Evolutionary conservation across 92 coral and sea anemone species (phyloP).

Genomic region (Porites lobata): DNA sequence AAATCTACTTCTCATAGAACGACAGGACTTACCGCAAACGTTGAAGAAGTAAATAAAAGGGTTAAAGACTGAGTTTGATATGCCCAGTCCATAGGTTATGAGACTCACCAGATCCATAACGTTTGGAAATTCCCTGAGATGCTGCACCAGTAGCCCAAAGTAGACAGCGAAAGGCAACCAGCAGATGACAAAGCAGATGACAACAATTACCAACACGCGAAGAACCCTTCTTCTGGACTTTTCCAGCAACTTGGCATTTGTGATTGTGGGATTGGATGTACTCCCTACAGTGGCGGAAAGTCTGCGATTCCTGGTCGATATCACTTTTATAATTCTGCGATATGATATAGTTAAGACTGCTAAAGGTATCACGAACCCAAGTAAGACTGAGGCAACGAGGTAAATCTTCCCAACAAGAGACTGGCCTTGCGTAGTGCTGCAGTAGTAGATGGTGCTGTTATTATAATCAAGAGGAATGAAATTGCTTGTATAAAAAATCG

Average conservation of each 20-base stretch:
- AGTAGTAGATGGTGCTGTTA: conserved; percentile 66
- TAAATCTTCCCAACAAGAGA: conserved; percentile 47
- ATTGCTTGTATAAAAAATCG: conserved; percentile 54
- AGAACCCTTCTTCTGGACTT: conserved; percentile 61
- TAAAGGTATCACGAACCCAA: conserved; percentile 67
- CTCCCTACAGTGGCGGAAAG: conserved; percentile 18
- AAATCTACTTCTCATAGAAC: neutral
- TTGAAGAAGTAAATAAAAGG: conserved; percentile 76
- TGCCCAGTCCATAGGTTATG: conserved; percentile 68
- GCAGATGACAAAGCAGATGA: conserved; percentile 56
- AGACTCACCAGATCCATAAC: conserved; percentile 60
- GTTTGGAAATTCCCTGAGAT: conserved; percentile 59
- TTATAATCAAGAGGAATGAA: conserved; percentile 27
- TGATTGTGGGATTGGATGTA: neutral
- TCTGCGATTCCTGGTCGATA: conserved; percentile 57
- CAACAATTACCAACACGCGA: conserved; percentile 59
- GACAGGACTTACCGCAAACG: conserved; percentile 21
- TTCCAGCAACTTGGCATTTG: conserved; percentile 34
- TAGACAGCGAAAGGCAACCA: conserved; percentile 78
- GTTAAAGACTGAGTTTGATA: conserved; percentile 71
- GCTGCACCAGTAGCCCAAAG: conserved; percentile 64
- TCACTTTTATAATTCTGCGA: conserved; percentile 50
- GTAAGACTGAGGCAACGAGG: conserved; percentile 39
- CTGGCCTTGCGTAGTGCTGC: conserved; percentile 69
- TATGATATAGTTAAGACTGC: conserved; percentile 59